phyloP scores from a whole-genome alignment of 2,888 invertebrate genomes.

The Papilio gigon region DNA sequence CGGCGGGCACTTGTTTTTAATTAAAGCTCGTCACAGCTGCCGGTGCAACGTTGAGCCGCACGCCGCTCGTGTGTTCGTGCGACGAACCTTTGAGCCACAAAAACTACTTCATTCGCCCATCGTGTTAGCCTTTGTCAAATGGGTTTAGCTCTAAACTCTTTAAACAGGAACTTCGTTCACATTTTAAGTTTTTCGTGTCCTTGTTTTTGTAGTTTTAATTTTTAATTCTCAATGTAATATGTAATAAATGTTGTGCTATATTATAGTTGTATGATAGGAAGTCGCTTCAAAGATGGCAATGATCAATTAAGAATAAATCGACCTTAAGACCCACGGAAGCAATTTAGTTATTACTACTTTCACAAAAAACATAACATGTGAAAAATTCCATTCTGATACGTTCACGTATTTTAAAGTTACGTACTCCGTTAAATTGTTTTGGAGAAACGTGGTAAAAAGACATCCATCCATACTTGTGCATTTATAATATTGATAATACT shows the following conservation, averaged over 20 bases:
- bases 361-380: too few relatives aligned
- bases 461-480: too few relatives aligned
- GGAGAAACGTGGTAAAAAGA: too few relatives aligned
- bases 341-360: too few relatives aligned
- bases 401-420: too few relatives aligned
- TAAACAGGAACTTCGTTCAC: slow-evolving; percentile 12
- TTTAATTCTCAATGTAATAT: neutral
- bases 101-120: slow-evolving; percentile 19
- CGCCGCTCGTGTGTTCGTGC: slow-evolving; percentile 11
- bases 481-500: too few relatives aligned
- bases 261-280: too few relatives aligned
- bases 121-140: slow-evolving; percentile 17
- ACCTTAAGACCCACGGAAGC: neutral
- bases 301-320: too few relatives aligned
- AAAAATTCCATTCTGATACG: too few relatives aligned
- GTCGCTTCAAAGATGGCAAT: too few relatives aligned
- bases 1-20: slow-evolving; percentile 23
- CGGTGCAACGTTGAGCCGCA: slow-evolving; percentile 18
- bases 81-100: slow-evolving; percentile 20
- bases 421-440: too few relatives aligned
- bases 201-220: neutral
- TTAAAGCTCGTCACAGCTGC: slow-evolving; percentile 25
- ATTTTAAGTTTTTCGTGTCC: neutral
- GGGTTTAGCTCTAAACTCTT: slow-evolving; percentile 10
- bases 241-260: too few relatives aligned